Evolutionary conservation across 2,113 vertebrate genomes (phyloP).

Genomic region (Donacobius atricapilla): DNA sequence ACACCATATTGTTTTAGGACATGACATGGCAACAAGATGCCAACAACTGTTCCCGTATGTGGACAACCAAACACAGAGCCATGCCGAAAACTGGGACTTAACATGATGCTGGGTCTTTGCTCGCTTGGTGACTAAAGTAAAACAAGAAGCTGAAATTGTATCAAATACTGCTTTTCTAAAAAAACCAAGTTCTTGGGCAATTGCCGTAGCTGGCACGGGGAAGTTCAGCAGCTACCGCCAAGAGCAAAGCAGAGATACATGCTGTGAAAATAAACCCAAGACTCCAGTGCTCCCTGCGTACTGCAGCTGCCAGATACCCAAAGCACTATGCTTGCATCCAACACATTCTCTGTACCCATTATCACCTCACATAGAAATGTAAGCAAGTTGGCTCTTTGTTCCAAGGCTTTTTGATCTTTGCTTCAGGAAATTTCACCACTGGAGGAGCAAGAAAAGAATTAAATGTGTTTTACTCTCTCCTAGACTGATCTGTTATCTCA

Average conservation of each 20-base stretch:
- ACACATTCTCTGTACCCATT: neutral
- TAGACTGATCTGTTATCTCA: neutral
- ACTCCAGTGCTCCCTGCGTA: neutral
- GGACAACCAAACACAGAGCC: neutral
- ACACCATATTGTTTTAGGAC: neutral
- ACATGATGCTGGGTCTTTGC: neutral
- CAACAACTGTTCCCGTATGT: neutral
- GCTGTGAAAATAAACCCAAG: neutral
- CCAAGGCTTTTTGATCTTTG: neutral
- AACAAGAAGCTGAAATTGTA: neutral
- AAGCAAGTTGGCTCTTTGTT: neutral
- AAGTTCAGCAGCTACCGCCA: neutral
- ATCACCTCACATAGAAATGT: neutral
- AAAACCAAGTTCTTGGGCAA: neutral
- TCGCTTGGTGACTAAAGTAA: neutral
- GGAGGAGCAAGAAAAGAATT: neutral
- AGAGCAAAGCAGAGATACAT: neutral
- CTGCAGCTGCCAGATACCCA: neutral
- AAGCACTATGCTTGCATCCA: neutral
- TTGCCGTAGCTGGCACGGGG: neutral
- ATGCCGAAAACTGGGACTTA: neutral
- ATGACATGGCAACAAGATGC: accelerated
- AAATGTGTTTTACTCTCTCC: neutral
- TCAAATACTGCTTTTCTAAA: neutral
- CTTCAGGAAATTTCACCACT: neutral